These are phyloP conservation scores for Hyperopisus bebe DNA, from an alignment of 2,113 vertebrate genomes.

Conservation along the genomic window DNA sequence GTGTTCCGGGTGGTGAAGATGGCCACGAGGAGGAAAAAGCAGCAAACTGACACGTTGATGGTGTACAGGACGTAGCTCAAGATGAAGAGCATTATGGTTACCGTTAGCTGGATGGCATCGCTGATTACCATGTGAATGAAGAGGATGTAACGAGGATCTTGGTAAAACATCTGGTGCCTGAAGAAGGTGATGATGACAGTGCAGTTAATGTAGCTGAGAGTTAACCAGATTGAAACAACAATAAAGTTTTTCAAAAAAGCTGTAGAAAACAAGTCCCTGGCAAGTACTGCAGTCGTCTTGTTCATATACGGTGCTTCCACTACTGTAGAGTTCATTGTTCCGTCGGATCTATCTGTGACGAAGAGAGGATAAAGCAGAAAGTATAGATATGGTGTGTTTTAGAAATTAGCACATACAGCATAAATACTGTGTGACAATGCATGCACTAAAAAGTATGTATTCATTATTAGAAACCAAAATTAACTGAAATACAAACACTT, in stretches of 20 bases:
- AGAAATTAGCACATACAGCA: background rate
- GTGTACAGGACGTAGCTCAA: conserved; percentile 57
- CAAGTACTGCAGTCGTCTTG: conserved; percentile 14
- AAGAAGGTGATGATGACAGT: conserved; percentile 52
- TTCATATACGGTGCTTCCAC: background rate
- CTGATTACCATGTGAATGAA: conserved; percentile 68
- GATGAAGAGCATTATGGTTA: conserved; percentile 48
- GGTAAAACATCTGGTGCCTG: conserved; percentile 51
- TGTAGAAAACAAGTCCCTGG: conserved; percentile 46
- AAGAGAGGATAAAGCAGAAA: background rate
- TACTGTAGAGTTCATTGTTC: conserved; percentile 17
- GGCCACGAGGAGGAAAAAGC: conserved; percentile 54
- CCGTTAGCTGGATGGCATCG: conserved; percentile 54
- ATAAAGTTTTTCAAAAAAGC: conserved; percentile 57
- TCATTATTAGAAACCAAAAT: background rate
- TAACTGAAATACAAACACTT: background rate
- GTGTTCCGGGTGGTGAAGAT: conserved; percentile 62
- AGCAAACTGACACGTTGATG: conserved; percentile 57
- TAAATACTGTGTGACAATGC: background rate
- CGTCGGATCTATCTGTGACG: background rate
- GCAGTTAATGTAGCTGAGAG: conserved; percentile 55
- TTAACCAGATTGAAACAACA: conserved; percentile 50
- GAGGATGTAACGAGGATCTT: conserved; percentile 62
- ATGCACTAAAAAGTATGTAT: background rate
- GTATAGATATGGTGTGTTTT: background rate